Evolutionary conservation across 1,140 invertebrate genomes (phyloP).

Genomic region (Hetaerina americana): DNA sequence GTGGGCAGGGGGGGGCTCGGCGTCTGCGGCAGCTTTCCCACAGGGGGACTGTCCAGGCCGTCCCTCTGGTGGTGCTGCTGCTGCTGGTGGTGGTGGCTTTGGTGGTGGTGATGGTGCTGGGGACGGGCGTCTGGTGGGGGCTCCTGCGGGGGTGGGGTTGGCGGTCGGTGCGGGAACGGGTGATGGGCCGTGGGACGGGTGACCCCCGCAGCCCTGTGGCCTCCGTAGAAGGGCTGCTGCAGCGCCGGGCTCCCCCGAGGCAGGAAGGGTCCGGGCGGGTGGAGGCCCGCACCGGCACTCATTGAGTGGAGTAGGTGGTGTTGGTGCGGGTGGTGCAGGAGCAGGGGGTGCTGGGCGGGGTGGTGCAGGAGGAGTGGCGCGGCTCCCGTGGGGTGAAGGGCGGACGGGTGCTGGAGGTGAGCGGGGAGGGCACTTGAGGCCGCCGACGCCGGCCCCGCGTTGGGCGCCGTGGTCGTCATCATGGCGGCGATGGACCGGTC

Average conservation of each 20-base stretch:
- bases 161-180: background rate
- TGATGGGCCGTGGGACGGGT: background rate
- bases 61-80: background rate
- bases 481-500: no score
- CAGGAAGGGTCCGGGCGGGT: background rate
- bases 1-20: background rate
- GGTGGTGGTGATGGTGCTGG: no score
- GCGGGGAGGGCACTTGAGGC: background rate
- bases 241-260: background rate
- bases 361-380: background rate
- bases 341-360: background rate
- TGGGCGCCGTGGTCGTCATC: background rate
- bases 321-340: background rate
- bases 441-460: background rate
- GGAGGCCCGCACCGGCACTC: background rate
- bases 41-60: background rate
- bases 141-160: background rate
- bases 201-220: background rate
- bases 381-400: background rate
- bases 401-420: background rate
- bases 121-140: background rate
- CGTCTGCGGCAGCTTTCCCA: background rate
- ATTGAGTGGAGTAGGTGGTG: background rate
- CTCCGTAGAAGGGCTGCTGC: background rate
- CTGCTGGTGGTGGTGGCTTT: no score